These are phyloP conservation scores for Turnix velox DNA, from an alignment of 2,113 vertebrate genomes.

Conservation along the genomic window DNA sequence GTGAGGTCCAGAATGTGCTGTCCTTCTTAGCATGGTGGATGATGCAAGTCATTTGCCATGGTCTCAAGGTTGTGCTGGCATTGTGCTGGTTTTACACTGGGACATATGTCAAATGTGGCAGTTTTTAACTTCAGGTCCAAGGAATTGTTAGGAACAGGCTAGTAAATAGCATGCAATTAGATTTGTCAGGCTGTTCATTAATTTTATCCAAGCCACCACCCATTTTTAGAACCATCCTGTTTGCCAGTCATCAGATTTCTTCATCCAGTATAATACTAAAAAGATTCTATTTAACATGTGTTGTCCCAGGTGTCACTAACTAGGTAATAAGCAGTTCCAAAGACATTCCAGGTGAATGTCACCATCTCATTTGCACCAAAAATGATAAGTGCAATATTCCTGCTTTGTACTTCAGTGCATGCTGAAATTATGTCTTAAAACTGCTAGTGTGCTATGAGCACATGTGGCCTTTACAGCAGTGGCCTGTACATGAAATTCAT, in stretches of 20 bases:
- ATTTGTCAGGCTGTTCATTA: background rate
- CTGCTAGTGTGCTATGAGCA: rapidly evolving
- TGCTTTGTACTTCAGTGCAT: background rate
- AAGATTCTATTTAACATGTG: background rate
- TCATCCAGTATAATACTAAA: background rate
- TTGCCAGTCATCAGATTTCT: background rate
- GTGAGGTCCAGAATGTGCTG: rapidly evolving
- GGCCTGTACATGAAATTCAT: background rate
- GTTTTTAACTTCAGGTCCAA: background rate
- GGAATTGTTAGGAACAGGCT: background rate
- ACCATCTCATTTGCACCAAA: background rate
- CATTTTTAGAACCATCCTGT: background rate
- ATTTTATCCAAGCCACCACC: background rate
- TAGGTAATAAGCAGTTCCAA: background rate
- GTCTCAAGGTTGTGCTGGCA: background rate
- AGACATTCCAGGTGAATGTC: background rate
- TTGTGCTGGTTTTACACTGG: background rate
- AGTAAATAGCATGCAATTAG: background rate
- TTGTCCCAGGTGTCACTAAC: background rate
- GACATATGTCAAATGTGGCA: rapidly evolving
- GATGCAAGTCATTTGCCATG: background rate
- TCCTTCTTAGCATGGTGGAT: rapidly evolving
- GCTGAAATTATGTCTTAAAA: background rate
- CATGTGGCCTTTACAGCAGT: background rate
- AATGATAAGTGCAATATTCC: background rate